A percentile compares a stretch with the other conserved stretches of the same genome.
Evolutionary conservation across 2,113 vertebrate genomes (phyloP).

Genomic region (Neoarius graeffei): DNA sequence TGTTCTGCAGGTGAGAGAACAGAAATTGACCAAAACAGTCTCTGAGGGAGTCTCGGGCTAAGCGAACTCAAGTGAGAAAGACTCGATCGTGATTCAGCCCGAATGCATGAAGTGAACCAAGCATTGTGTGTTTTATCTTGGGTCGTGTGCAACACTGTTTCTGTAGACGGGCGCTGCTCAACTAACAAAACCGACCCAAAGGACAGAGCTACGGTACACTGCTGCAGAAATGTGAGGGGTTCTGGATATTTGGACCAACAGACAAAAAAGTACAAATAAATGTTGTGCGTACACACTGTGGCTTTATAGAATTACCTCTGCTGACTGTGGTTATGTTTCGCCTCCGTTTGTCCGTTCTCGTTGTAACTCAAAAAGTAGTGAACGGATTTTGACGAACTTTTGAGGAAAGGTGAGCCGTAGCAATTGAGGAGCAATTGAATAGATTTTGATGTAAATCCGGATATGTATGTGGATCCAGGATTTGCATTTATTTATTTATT

Average conservation of each 20-base stretch:
- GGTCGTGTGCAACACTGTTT: not conserved
- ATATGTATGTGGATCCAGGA: too few species aligned
- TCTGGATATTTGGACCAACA: not conserved
- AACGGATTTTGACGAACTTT: too few species aligned
- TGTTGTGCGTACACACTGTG: too few species aligned
- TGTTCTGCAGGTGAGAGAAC: not conserved
- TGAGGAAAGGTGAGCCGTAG: too few species aligned
- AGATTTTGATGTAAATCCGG: too few species aligned
- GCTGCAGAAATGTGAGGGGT: not conserved
- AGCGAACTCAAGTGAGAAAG: not conserved
- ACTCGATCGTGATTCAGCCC: not conserved
- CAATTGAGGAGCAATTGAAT: too few species aligned
- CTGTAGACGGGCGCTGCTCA: not conserved
- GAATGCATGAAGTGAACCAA: not conserved
- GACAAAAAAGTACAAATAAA: not conserved
- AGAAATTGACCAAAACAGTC: not conserved
- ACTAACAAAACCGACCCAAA: not conserved
- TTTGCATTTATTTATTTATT: too few species aligned
- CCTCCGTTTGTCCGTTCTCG: too few species aligned
- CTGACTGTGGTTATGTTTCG: too few species aligned
- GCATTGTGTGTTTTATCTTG: not conserved
- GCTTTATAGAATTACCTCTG: too few species aligned
- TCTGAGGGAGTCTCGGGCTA: not conserved
- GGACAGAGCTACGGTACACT: not conserved
- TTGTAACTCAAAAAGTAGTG: too few species aligned